Evolutionary conservation across 2,888 invertebrate species (phyloP).

Genomic region (Lochmaea capreae): DNA sequence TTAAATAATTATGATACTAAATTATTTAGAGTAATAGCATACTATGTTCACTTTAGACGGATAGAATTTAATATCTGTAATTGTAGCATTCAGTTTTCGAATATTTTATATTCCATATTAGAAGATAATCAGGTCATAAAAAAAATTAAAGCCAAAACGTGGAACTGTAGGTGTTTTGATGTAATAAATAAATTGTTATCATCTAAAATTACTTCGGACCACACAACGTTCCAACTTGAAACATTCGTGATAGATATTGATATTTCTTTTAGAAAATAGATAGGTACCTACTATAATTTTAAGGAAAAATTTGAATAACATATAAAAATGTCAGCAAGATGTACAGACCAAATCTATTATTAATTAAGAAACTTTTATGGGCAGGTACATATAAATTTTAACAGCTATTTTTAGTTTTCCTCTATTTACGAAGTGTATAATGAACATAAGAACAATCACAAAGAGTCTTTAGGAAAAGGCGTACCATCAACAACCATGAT

Average conservation of each 20-base stretch:
- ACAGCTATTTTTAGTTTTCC: too few relatives aligned
- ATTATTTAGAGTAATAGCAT: neutral
- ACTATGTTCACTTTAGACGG: neutral
- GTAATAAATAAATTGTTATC: neutral
- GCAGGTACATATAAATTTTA: too few relatives aligned
- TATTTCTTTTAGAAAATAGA: neutral
- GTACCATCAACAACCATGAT: too few relatives aligned
- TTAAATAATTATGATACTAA: neutral
- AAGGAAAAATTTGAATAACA: too few relatives aligned
- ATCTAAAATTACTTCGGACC: slow-evolving; percentile 5
- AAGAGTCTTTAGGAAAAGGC: too few relatives aligned
- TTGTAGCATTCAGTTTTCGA: neutral
- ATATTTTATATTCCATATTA: neutral
- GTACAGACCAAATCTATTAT: too few relatives aligned
- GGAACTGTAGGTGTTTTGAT: neutral
- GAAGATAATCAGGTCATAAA: neutral
- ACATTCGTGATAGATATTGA: neutral
- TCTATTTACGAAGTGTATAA: too few relatives aligned
- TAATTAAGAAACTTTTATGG: too few relatives aligned
- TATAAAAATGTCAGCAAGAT: too few relatives aligned
- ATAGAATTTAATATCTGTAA: neutral
- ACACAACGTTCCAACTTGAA: neutral
- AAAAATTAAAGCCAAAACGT: neutral
- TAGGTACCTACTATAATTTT: neutral
- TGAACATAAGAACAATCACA: too few relatives aligned